These are phyloP conservation scores for Drosophila greeni DNA, from an alignment of 2,888 invertebrate species.

Conservation along the genomic window DNA sequence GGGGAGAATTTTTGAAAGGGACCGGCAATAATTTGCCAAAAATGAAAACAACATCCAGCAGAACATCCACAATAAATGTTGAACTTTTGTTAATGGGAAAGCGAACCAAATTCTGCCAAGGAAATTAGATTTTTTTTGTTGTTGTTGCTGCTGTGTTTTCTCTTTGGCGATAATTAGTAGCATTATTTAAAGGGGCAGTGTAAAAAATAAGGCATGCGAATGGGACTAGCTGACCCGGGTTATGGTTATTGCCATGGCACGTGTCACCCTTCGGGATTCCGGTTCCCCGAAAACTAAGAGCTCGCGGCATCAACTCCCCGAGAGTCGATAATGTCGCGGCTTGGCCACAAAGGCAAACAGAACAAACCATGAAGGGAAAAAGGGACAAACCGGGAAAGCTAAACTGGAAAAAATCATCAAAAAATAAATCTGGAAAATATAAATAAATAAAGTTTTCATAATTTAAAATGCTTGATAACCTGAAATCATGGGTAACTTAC, in stretches of 20 bases:
- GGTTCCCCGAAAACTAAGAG: constrained; percentile 4
- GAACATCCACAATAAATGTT: constrained; percentile 68
- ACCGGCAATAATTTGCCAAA: constrained; percentile 61
- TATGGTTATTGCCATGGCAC: constrained; percentile 44
- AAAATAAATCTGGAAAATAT: not conserved
- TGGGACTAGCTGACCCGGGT: constrained; percentile 31
- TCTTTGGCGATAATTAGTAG: constrained; percentile 60
- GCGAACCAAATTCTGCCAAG: constrained; percentile 41
- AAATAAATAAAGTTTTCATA: too few relatives aligned
- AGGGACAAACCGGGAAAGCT: not conserved
- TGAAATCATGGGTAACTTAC: too few relatives aligned
- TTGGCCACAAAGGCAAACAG: constrained; percentile 34
- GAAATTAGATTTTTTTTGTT: constrained; percentile 49
- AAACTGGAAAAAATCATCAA: not conserved
- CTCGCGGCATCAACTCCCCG: constrained; percentile 33
- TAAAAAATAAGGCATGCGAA: constrained; percentile 15
- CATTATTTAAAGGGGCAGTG: constrained; percentile 50
- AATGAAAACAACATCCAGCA: constrained; percentile 45
- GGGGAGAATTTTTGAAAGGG: constrained; percentile 59
- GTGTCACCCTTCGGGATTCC: constrained; percentile 31
- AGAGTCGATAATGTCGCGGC: constrained; percentile 68
- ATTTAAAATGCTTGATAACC: too few relatives aligned
- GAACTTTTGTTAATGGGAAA: constrained; percentile 59
- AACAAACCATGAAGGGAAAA: not conserved
- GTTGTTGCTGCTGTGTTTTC: not conserved